These are phyloP conservation scores for Crotalus viridis DNA, from an alignment of 2,113 vertebrate genomes.

Conservation along the genomic window DNA sequence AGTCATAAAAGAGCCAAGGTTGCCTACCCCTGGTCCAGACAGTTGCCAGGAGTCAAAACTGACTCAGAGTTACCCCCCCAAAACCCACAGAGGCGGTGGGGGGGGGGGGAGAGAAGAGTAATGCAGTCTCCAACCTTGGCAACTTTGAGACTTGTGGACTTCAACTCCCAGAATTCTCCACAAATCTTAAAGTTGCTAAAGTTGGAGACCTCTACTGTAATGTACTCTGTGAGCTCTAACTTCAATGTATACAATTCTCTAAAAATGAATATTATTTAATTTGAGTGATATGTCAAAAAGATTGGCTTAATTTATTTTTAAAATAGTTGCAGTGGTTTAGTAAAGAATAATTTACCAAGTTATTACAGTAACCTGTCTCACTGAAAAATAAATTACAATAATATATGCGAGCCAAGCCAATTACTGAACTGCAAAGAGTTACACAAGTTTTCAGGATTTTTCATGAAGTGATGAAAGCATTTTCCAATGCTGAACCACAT, in stretches of 20 bases:
- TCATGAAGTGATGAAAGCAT: not conserved
- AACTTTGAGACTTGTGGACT: no score
- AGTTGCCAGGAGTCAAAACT: no score
- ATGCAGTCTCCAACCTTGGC: no score
- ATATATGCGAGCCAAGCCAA: not conserved
- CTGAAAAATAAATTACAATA: not conserved
- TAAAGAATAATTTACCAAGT: not conserved
- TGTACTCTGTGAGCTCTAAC: not conserved
- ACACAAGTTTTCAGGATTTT: not conserved
- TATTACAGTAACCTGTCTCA: not conserved
- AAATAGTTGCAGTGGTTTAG: not conserved
- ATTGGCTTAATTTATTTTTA: not conserved
- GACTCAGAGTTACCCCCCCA: no score
- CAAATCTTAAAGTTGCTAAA: not conserved
- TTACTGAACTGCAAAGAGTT: not conserved
- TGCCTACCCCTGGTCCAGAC: no score
- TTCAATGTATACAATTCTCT: not conserved
- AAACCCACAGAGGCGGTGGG: no score
- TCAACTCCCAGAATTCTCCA: not conserved
- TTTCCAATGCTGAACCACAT: not conserved
- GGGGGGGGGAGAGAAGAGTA: rapidly evolving
- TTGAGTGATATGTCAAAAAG: not conserved
- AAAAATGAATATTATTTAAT: not conserved
- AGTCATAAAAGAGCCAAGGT: no score
- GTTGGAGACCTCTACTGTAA: not conserved